phyloP scores from a whole-genome alignment of 2,797 vertebrate species.

The Enteromius fasciolatus region DNA sequence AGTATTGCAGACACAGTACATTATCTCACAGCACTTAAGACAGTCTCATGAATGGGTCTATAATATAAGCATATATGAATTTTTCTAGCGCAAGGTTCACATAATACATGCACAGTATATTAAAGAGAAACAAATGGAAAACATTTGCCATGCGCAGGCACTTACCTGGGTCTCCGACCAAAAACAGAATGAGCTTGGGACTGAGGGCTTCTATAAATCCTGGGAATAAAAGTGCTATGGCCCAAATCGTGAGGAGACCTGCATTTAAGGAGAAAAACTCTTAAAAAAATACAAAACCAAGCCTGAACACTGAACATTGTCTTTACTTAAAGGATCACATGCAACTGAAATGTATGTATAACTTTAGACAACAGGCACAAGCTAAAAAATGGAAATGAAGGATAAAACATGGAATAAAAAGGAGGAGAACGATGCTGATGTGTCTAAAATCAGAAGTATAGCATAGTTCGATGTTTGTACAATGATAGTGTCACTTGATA shows the following conservation, averaged over 20 bases:
- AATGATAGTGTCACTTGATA: neutral
- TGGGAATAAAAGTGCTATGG: constrained; percentile 85
- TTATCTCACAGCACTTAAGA: constrained; percentile 19
- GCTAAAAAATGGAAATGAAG: neutral
- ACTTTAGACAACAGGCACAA: constrained; percentile 1
- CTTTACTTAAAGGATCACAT: neutral
- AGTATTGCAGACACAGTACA: constrained; percentile 34
- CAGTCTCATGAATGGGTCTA: constrained; percentile 3
- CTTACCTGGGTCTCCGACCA: constrained; percentile 90
- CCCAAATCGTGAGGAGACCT: constrained; percentile 91
- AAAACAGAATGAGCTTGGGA: constrained; percentile 83
- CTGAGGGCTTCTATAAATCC: constrained; percentile 84
- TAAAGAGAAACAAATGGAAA: neutral
- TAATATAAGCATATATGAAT: neutral
- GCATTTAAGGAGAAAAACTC: constrained; percentile 50
- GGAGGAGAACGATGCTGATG: neutral
- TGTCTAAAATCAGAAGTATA: neutral
- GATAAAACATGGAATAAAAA: neutral
- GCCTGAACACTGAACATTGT: neutral
- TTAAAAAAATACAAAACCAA: neutral
- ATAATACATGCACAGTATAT: neutral
- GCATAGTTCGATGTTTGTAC: neutral
- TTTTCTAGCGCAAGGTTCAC: neutral
- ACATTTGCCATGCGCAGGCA: constrained; percentile 33
- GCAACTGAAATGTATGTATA: neutral